Evolutionary conservation across 2,888 invertebrate genomes (phyloP).

Genomic region (Lithophane semibrunnea): DNA sequence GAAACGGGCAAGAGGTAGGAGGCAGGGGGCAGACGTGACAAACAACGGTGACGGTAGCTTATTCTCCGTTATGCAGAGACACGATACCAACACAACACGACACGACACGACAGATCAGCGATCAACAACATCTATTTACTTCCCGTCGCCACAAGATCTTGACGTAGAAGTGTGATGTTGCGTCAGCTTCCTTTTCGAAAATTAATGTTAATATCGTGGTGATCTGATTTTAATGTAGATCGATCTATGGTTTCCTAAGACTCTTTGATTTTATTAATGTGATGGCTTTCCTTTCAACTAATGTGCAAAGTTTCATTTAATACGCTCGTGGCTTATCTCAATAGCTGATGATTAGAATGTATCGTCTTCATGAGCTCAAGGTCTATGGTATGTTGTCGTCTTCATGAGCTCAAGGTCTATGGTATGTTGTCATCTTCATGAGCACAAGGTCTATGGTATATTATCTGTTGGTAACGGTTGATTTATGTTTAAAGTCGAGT

Average conservation of each 20-base stretch:
- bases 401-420: no score
- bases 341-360: constrained; percentile 13
- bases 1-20: background rate
- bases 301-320: background rate
- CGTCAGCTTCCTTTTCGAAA: constrained; percentile 1
- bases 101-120: background rate
- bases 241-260: background rate
- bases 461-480: background rate
- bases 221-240: background rate
- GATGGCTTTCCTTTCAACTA: background rate
- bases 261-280: background rate
- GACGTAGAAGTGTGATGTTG: background rate
- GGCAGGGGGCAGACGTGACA: constrained; percentile 3
- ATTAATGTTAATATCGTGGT: background rate
- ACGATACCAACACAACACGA: background rate
- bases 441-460: no score
- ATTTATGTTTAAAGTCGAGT: constrained; percentile 8
- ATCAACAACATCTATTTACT: background rate
- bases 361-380: constrained; percentile 25
- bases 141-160: background rate
- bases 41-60: constrained; percentile 4
- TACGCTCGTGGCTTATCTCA: background rate
- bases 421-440: no score
- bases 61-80: constrained; percentile 6
- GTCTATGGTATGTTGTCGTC: background rate